Conservation (phyloP, 2,888 invertebrate genomes). For the Meghimatium bilineatum region DNA sequence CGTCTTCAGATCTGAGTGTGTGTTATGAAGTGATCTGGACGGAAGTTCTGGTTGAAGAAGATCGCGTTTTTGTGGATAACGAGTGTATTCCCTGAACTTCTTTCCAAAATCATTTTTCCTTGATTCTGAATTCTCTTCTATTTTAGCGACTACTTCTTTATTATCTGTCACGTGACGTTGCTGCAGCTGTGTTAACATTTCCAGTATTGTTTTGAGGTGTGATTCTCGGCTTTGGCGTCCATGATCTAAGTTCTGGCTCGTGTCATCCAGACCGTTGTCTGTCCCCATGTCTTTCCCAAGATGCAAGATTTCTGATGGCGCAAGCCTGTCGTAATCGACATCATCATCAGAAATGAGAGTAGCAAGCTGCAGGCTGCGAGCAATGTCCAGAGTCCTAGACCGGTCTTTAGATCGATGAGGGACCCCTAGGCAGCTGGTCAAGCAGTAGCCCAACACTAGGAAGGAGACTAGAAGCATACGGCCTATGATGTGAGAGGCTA, state of each 20-base stretch:
- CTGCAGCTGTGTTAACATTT: slow-evolving; percentile 15
- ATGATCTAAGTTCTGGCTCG: neutral
- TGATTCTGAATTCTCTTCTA: neutral
- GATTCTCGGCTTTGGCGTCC: neutral
- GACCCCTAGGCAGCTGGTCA: slow-evolving; percentile 36
- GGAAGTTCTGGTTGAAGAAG: neutral
- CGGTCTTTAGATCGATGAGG: neutral
- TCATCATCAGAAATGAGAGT: neutral
- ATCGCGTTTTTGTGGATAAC: neutral
- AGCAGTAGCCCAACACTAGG: slow-evolving; percentile 32
- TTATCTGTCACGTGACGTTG: neutral
- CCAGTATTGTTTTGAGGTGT: neutral
- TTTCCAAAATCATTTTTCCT: neutral
- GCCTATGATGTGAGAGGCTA: slow-evolving; percentile 33
- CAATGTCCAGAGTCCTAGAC: slow-evolving; percentile 6
- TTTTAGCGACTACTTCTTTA: neutral
- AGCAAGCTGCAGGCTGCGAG: neutral
- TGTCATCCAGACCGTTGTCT: slow-evolving; percentile 6
- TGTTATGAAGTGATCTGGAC: neutral
- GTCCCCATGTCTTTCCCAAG: neutral
- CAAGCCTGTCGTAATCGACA: slow-evolving; percentile 6
- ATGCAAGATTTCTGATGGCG: neutral
- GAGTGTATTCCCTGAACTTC: neutral
- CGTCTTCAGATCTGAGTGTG: neutral
- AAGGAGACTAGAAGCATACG: slow-evolving; percentile 37